A percentile compares a stretch with the other conserved stretches of the same genome.
Evolutionary conservation across 1,140 invertebrate genomes (phyloP).

Genomic region (Achroia grisella): DNA sequence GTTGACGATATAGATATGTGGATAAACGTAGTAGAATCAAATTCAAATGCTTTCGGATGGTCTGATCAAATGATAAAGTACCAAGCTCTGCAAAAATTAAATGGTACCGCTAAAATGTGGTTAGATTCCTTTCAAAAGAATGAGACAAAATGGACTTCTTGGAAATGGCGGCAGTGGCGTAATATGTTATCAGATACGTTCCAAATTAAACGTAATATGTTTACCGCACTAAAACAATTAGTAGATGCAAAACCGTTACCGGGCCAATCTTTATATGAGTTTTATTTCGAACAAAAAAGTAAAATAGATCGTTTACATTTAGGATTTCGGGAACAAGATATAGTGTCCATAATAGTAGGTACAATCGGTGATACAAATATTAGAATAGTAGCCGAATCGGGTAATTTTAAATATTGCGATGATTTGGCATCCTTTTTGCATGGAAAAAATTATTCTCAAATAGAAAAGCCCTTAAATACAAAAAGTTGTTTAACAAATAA

Average conservation of each 20-base stretch:
- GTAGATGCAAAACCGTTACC: slow-evolving; percentile 15
- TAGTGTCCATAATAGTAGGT: slow-evolving; percentile 13
- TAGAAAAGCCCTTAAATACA: background rate
- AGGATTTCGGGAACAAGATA: slow-evolving; percentile 7
- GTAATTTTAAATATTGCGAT: slow-evolving; percentile 8
- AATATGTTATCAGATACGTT: slow-evolving; percentile 15
- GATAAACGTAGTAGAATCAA: slow-evolving; percentile 20
- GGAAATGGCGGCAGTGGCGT: slow-evolving; percentile 23
- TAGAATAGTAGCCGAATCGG: slow-evolving; percentile 4
- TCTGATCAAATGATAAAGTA: slow-evolving; percentile 18
- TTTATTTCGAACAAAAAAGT: slow-evolving; percentile 17
- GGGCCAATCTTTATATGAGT: slow-evolving; percentile 23
- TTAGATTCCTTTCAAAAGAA: slow-evolving; percentile 19
- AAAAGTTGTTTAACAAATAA: background rate
- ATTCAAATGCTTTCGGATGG: slow-evolving; percentile 21
- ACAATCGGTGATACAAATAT: slow-evolving; percentile 11
- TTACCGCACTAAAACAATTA: slow-evolving; percentile 14
- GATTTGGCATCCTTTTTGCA: slow-evolving; percentile 12
- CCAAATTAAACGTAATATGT: slow-evolving; percentile 22
- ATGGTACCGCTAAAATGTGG: slow-evolving; percentile 21
- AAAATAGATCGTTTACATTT: slow-evolving; percentile 7
- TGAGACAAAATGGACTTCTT: slow-evolving; percentile 20
- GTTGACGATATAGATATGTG: slow-evolving; percentile 20
- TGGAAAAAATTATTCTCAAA: background rate
- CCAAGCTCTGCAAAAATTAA: slow-evolving; percentile 25